Conservation (phyloP, 2,113 vertebrate genomes). For the Abramis brama region DNA sequence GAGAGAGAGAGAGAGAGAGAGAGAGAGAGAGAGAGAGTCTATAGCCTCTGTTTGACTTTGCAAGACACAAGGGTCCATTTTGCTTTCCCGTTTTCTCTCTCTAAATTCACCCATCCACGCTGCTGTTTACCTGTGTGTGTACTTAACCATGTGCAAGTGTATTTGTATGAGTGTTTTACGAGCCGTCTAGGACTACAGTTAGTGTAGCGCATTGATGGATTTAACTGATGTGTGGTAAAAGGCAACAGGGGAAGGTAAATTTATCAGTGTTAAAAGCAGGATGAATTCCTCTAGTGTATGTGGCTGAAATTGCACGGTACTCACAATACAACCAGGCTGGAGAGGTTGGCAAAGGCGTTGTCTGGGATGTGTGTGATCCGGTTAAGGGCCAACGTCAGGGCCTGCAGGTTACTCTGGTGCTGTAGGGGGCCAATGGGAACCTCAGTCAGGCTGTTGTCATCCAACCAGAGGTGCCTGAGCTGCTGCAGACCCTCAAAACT, state of each 20-base stretch:
- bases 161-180: constrained; percentile 26
- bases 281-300: constrained; percentile 1
- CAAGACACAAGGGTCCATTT: constrained; percentile 41
- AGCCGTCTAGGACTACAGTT: constrained; percentile 30
- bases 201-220: constrained; percentile 40
- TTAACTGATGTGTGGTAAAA: constrained; percentile 48
- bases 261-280: constrained; percentile 28
- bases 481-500: constrained; percentile 94
- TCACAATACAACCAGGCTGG: constrained; percentile 95
- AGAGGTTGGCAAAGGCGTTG: constrained; percentile 93
- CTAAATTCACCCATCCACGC: constrained; percentile 20
- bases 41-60: constrained; percentile 68
- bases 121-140: constrained; percentile 36
- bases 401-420: constrained; percentile 91
- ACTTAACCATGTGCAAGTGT: constrained; percentile 33
- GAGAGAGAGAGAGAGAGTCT: constrained; percentile 29
- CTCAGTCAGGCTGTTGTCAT: constrained; percentile 91
- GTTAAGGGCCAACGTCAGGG: constrained; percentile 92
- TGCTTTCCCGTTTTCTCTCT: constrained; percentile 27
- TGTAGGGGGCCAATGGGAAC: constrained; percentile 87
- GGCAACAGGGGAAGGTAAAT: constrained; percentile 7
- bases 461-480: constrained; percentile 94
- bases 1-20: neutral
- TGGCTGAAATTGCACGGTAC: constrained; percentile 62
- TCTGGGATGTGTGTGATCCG: constrained; percentile 89